phyloP scores from a whole-genome alignment of 2,797 vertebrate species.

The Myotis vivesi region DNA sequence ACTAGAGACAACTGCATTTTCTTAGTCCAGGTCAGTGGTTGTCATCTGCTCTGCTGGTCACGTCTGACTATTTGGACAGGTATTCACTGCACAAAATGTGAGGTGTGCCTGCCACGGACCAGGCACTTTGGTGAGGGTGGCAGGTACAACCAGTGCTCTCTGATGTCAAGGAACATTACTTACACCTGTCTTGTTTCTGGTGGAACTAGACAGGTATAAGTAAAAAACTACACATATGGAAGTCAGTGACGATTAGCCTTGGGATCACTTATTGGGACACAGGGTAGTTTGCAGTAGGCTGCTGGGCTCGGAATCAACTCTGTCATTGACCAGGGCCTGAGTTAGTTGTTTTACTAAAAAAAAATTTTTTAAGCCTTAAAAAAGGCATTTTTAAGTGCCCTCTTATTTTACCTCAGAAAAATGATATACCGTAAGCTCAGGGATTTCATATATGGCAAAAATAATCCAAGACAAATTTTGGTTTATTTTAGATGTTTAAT shows the following conservation, averaged over 20 bases:
- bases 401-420: constrained; percentile 13
- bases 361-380: background rate
- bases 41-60: background rate
- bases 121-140: background rate
- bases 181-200: background rate
- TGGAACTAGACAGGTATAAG: background rate
- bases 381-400: background rate
- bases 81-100: background rate
- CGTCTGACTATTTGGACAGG: background rate
- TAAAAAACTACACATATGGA: background rate
- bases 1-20: background rate
- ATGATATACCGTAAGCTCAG: background rate
- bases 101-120: background rate
- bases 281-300: background rate
- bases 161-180: background rate
- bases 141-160: background rate
- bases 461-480: background rate
- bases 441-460: background rate
- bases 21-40: background rate
- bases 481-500: constrained; percentile 23
- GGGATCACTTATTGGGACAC: accelerated
- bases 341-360: background rate
- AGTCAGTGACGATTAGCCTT: accelerated
- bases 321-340: background rate
- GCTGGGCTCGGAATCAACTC: background rate